phyloP scores from a whole-genome alignment of 2,113 vertebrate genomes.

The Ictidomys tridecemlineatus region DNA sequence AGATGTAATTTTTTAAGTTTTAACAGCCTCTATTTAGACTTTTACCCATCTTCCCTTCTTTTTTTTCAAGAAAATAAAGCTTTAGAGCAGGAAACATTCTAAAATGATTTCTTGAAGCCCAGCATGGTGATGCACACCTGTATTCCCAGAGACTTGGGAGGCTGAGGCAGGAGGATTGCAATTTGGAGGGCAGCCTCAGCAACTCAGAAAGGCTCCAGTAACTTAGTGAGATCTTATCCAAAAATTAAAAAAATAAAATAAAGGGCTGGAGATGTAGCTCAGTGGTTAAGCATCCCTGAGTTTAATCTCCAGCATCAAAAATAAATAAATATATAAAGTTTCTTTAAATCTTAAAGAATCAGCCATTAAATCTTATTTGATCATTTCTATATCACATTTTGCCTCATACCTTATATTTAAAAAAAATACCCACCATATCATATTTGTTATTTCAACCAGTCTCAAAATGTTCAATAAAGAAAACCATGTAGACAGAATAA shows the following conservation, averaged over 20 bases:
- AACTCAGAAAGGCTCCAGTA: too few relatives aligned
- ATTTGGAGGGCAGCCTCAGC: too few relatives aligned
- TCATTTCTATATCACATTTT: constrained; percentile 8
- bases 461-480: neutral
- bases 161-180: too few relatives aligned
- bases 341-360: constrained; percentile 27
- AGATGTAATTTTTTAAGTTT: neutral
- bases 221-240: too few relatives aligned
- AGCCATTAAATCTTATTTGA: constrained; percentile 63
- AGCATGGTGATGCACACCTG: too few relatives aligned
- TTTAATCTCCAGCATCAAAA: too few relatives aligned
- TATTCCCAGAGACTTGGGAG: too few relatives aligned
- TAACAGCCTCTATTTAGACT: constrained; percentile 55
- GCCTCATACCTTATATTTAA: neutral
- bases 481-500: constrained; percentile 4
- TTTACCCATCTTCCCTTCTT: constrained; percentile 69
- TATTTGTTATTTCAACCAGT: constrained; percentile 31
- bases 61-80: constrained; percentile 69
- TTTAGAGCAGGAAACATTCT: constrained; percentile 70
- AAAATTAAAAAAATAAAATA: too few relatives aligned
- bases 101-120: constrained; percentile 73
- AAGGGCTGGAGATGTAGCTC: too few relatives aligned
- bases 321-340: too few relatives aligned
- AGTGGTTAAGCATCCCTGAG: too few relatives aligned
- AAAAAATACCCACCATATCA: neutral